Conservation (phyloP, 2,888 invertebrate genomes). For the Arctia plantaginis region DNA sequence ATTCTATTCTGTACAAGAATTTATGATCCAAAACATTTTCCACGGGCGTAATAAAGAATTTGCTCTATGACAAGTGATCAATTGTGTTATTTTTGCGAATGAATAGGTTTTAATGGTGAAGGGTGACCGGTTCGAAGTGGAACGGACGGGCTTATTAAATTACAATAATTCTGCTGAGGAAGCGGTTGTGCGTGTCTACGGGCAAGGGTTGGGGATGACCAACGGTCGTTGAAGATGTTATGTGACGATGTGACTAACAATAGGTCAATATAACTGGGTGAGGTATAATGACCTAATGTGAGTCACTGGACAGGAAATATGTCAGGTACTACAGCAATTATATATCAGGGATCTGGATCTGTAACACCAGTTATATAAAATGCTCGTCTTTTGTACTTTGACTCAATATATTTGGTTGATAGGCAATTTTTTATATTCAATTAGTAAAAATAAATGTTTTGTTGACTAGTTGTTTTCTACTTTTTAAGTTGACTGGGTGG, state of each 20-base stretch:
- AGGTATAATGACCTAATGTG: slow-evolving; percentile 23
- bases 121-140: slow-evolving; percentile 54
- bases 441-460: too few species aligned
- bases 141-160: slow-evolving; percentile 77
- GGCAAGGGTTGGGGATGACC: slow-evolving; percentile 37
- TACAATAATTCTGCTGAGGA: slow-evolving; percentile 73
- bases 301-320: slow-evolving; percentile 13
- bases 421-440: too few species aligned
- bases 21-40: slow-evolving; percentile 71
- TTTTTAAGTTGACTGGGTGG: too few species aligned
- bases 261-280: slow-evolving; percentile 20
- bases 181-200: slow-evolving; percentile 57
- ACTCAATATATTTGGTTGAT: too few species aligned
- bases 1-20: slow-evolving; percentile 52
- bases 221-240: slow-evolving; percentile 43
- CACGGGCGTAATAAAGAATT: slow-evolving; percentile 62
- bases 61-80: slow-evolving; percentile 78
- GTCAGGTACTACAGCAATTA: slow-evolving; percentile 2
- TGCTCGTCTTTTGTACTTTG: not conserved
- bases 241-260: slow-evolving; percentile 18
- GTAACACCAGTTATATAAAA: not conserved
- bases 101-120: slow-evolving; percentile 68
- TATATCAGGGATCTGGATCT: slow-evolving; percentile 1
- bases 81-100: slow-evolving; percentile 76
- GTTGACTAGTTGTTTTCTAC: too few species aligned